Evolutionary conservation across 1,140 invertebrate genomes (phyloP).

Genomic region (Zaprionus gabonicus): DNA sequence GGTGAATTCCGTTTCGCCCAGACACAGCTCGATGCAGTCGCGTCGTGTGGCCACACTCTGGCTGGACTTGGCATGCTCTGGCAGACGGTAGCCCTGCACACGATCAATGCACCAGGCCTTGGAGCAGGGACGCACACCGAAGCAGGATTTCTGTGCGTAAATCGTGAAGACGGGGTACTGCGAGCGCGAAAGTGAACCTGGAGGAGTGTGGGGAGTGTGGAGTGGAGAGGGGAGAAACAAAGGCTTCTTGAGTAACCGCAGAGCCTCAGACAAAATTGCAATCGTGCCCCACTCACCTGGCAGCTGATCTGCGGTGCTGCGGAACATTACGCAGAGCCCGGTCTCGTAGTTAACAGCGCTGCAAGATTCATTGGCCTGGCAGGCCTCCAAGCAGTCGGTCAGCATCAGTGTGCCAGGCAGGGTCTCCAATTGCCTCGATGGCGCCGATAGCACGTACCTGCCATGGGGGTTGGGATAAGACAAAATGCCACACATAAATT

Average conservation of each 20-base stretch:
- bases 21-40: slow-evolving; percentile 94
- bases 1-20: slow-evolving; percentile 94
- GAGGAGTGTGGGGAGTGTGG: slow-evolving; percentile 56
- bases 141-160: slow-evolving; percentile 96
- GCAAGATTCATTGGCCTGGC: slow-evolving; percentile 94
- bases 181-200: slow-evolving; percentile 94
- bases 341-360: slow-evolving; percentile 97
- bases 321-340: slow-evolving; percentile 96
- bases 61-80: slow-evolving; percentile 90
- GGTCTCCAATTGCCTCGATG: slow-evolving; percentile 94
- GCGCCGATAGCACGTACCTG: slow-evolving; percentile 95
- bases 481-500: slow-evolving; percentile 73
- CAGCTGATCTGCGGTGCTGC: slow-evolving; percentile 90
- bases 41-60: slow-evolving; percentile 90
- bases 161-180: slow-evolving; percentile 98
- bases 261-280: slow-evolving; percentile 39
- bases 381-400: slow-evolving; percentile 96
- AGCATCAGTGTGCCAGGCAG: slow-evolving; percentile 96
- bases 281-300: slow-evolving; percentile 89
- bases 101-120: slow-evolving; percentile 96
- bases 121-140: slow-evolving; percentile 94
- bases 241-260: slow-evolving; percentile 60
- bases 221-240: slow-evolving; percentile 33
- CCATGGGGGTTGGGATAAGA: slow-evolving; percentile 49
- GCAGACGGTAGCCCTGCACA: slow-evolving; percentile 93